These are phyloP conservation scores for Apistogramma diplotaenia DNA, from an alignment of 2,113 vertebrate genomes.

Conservation along the genomic window DNA sequence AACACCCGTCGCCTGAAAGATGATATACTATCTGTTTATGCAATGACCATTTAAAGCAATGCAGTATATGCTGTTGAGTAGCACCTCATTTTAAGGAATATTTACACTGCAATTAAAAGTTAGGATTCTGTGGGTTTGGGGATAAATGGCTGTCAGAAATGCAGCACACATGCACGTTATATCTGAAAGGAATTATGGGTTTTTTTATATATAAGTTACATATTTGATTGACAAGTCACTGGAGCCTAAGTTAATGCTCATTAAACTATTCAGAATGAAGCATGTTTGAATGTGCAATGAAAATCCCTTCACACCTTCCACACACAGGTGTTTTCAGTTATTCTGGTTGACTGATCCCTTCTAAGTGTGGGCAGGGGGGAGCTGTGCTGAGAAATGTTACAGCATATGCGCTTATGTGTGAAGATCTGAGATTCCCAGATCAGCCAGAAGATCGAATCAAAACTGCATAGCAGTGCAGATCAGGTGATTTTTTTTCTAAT, in stretches of 20 bases:
- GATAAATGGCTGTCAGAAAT: neutral
- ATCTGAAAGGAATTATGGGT: neutral
- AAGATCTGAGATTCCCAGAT: neutral
- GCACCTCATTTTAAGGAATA: neutral
- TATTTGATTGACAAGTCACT: neutral
- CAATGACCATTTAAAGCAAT: neutral
- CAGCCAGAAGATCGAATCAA: neutral
- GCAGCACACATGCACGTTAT: neutral
- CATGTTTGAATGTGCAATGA: neutral
- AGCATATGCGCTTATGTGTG: neutral
- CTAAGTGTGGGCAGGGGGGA: neutral
- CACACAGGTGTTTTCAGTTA: conserved; percentile 1
- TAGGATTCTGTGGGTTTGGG: neutral
- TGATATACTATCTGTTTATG: neutral
- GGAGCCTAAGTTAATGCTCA: neutral
- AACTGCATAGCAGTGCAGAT: neutral
- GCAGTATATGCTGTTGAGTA: neutral
- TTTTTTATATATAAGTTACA: neutral
- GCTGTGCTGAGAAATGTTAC: neutral
- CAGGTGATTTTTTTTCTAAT: neutral
- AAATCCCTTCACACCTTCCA: neutral
- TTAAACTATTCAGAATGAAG: neutral
- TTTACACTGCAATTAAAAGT: neutral
- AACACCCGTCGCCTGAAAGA: conserved; percentile 75
- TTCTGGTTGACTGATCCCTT: neutral